phyloP scores from a whole-genome alignment of 2,113 vertebrate genomes.

The Myotis yumanensis region DNA sequence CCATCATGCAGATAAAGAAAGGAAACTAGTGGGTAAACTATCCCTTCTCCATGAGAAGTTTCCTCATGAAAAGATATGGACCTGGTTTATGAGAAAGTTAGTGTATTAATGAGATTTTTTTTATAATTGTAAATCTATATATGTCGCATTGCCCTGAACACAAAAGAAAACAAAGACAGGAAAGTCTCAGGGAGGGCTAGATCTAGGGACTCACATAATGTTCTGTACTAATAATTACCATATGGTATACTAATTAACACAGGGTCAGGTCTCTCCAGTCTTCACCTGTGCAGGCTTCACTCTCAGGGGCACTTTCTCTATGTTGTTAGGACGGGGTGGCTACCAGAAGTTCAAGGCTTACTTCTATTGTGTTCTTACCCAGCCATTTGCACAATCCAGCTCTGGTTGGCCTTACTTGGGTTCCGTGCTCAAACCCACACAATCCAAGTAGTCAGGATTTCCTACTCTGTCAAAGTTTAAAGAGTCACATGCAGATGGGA shows the following conservation, averaged over 20 bases:
- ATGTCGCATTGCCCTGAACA: background rate
- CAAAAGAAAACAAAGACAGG: background rate
- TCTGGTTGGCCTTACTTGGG: background rate
- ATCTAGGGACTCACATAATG: accelerated
- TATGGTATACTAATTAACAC: background rate
- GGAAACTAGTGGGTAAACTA: background rate
- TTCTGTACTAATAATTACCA: background rate
- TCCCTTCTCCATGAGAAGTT: background rate
- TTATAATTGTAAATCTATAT: background rate
- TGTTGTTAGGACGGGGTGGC: background rate
- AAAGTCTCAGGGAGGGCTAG: background rate
- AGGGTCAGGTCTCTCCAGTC: background rate
- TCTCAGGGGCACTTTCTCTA: background rate
- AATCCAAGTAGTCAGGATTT: background rate
- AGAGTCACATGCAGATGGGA: accelerated
- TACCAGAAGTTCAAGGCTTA: background rate
- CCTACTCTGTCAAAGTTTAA: background rate
- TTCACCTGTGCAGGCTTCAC: background rate
- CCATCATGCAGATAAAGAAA: background rate
- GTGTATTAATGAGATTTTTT: background rate
- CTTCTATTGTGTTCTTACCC: too few relatives aligned
- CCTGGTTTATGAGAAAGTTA: background rate
- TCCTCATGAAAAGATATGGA: background rate
- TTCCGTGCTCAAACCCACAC: too few relatives aligned
- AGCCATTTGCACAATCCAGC: background rate